phyloP scores from a whole-genome alignment of 1,140 invertebrate genomes.

The Heliconius hewitsoni region DNA sequence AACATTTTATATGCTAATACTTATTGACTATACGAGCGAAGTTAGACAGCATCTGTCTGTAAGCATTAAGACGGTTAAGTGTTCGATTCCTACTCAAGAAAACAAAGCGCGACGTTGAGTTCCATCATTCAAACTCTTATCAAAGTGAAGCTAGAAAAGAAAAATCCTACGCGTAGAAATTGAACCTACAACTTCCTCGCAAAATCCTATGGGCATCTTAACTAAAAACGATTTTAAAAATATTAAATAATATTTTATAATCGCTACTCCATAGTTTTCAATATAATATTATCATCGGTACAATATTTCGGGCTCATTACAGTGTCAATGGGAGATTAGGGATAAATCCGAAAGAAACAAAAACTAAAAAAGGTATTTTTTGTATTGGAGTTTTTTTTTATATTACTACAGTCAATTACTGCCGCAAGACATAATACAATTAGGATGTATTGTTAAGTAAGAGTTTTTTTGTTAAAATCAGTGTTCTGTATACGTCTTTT shows the following conservation, averaged over 20 bases:
- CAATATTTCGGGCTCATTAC: constrained; percentile 79
- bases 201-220: not conserved
- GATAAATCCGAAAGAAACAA: constrained; percentile 63
- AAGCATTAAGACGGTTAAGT: no score
- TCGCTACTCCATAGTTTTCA: constrained; percentile 44
- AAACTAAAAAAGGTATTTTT: constrained; percentile 58
- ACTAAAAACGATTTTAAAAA: not conserved
- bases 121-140: no score
- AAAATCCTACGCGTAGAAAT: not conserved
- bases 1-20: no score
- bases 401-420: constrained; percentile 65
- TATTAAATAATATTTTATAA: not conserved
- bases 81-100: no score
- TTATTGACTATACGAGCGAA: no score
- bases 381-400: constrained; percentile 52
- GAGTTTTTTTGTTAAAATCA: not conserved
- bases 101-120: no score
- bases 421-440: constrained; percentile 72
- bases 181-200: not conserved
- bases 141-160: no score
- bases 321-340: constrained; percentile 79
- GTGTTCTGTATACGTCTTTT: constrained; percentile 30
- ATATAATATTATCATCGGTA: constrained; percentile 51
- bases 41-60: no score
- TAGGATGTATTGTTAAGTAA: constrained; percentile 41